These are phyloP conservation scores for Pangasianodon hypophthalmus DNA, from an alignment of 2,113 vertebrate genomes.

Conservation along the genomic window DNA sequence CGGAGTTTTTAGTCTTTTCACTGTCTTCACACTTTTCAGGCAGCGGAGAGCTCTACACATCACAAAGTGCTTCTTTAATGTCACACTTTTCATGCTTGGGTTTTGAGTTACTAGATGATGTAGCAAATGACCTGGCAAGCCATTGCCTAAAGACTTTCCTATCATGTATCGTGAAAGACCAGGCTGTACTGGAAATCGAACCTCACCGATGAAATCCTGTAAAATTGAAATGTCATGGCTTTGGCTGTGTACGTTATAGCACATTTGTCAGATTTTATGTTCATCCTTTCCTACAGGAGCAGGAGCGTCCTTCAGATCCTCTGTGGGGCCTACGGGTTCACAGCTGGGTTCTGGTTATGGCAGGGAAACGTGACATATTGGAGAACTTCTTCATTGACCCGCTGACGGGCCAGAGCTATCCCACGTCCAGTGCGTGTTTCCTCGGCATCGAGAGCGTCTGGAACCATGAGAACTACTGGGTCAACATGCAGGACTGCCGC, in stretches of 20 bases:
- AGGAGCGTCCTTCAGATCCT: constrained; percentile 65
- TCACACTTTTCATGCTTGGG: neutral
- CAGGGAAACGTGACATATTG: constrained; percentile 79
- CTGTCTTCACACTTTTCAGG: neutral
- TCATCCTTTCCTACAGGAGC: constrained; percentile 65
- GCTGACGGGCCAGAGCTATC: constrained; percentile 76
- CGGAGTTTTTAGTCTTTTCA: neutral
- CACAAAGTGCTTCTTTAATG: neutral
- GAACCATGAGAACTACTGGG: constrained; percentile 91
- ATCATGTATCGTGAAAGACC: neutral
- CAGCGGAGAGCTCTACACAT: too few relatives aligned
- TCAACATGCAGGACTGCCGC: constrained; percentile 92
- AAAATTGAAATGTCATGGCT: neutral
- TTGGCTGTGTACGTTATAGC: neutral
- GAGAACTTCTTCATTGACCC: constrained; percentile 91
- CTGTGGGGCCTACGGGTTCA: constrained; percentile 83
- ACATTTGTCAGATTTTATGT: neutral
- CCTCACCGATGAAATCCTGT: neutral
- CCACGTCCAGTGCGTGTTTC: constrained; percentile 72
- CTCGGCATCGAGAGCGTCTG: constrained; percentile 90
- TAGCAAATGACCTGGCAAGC: neutral
- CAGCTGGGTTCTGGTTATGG: constrained; percentile 88
- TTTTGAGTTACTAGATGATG: neutral
- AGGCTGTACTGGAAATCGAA: neutral
- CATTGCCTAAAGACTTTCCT: neutral